Evolutionary conservation across 1,140 invertebrate species (phyloP).

Genomic region (Colletes latitarsis): DNA sequence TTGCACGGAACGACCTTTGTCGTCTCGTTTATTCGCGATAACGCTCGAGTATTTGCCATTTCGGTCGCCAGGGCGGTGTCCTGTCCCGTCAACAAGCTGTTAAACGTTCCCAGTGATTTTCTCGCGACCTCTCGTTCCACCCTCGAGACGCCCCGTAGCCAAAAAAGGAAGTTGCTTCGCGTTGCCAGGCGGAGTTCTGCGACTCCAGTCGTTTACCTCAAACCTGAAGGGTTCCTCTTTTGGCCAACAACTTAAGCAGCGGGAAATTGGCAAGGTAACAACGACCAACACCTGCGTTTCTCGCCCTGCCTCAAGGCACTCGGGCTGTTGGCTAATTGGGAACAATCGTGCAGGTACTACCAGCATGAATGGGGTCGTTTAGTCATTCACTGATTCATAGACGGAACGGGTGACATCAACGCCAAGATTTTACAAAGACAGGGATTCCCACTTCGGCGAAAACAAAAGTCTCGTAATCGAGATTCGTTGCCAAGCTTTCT

Average conservation of each 20-base stretch:
- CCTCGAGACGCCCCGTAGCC: not conserved
- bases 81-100: not conserved
- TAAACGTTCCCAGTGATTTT: not conserved
- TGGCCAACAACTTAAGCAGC: constrained; percentile 28
- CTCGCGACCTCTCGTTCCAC: not conserved
- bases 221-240: constrained; percentile 19
- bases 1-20: constrained; percentile 36
- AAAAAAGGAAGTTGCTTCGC: not conserved
- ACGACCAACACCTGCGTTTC: constrained; percentile 33
- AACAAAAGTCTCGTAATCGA: not conserved
- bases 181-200: not conserved
- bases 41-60: not conserved
- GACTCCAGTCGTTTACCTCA: constrained; percentile 24
- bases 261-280: constrained; percentile 46
- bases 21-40: not conserved
- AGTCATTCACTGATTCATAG: constrained; percentile 20
- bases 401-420: not conserved
- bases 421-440: not conserved
- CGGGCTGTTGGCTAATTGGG: constrained; percentile 26
- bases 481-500: too few relatives aligned
- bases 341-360: constrained; percentile 25
- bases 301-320: constrained; percentile 16
- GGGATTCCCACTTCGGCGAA: not conserved
- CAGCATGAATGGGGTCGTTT: constrained; percentile 17
- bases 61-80: not conserved